Conservation (phyloP, 2,888 invertebrate genomes). For the Hypomecis punctinalis region DNA sequence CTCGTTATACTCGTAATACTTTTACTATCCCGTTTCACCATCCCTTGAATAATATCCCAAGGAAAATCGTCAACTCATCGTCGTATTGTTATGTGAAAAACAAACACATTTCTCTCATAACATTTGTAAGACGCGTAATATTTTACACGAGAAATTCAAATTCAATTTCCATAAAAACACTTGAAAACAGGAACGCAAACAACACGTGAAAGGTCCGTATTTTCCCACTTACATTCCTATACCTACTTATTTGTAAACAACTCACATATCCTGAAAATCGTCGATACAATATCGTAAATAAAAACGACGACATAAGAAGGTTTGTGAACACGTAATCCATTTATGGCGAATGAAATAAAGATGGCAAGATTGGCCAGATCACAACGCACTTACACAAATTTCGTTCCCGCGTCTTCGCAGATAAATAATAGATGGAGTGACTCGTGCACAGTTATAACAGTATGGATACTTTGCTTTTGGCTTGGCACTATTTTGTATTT, state of each 20-base stretch:
- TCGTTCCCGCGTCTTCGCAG: conserved; percentile 78
- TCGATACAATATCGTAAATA: conserved; percentile 54
- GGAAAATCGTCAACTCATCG: no score
- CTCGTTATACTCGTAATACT: no score
- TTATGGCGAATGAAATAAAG: conserved; percentile 81
- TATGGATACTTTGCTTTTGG: conserved; percentile 20
- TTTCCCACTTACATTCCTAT: conserved; percentile 25
- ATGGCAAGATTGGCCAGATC: conserved; percentile 80
- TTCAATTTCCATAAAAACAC: no score
- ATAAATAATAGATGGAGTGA: conserved; percentile 80
- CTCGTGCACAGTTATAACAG: conserved; percentile 43
- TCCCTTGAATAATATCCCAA: no score
- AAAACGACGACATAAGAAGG: conserved; percentile 69
- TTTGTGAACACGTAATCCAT: conserved; percentile 77
- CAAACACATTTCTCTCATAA: no score
- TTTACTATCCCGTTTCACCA: no score
- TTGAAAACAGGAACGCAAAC: no score
- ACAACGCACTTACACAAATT: conserved; percentile 83
- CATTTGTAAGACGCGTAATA: no score
- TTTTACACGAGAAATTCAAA: no score
- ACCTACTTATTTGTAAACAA: conserved; percentile 34
- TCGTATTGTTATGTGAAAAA: no score
- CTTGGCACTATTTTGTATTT: no score
- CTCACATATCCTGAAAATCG: conserved; percentile 19
- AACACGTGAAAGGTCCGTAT: background rate